Conservation (phyloP, 1,140 invertebrate species). For the Procambarus virginalis region DNA sequence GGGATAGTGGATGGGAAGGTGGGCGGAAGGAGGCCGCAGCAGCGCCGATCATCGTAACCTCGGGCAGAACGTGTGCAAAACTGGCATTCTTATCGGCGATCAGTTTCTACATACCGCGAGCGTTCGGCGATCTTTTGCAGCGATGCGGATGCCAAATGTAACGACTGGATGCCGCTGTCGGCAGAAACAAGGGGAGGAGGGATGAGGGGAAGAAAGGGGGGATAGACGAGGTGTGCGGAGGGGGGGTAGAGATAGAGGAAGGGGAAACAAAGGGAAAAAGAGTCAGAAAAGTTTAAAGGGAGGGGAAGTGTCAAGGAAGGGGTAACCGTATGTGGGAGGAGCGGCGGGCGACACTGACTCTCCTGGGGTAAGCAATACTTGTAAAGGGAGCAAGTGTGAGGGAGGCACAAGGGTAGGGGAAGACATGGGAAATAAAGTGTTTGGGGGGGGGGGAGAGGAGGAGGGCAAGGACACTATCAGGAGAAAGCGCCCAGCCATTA, state of each 20-base stretch:
- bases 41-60: conserved; percentile 16
- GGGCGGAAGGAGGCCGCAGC: neutral
- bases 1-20: neutral
- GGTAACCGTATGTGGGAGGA: no score
- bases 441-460: neutral
- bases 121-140: conserved; percentile 32
- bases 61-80: conserved; percentile 46
- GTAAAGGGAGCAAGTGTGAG: neutral
- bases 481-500: no score
- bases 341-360: no score
- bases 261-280: neutral
- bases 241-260: neutral
- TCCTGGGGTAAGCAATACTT: no score
- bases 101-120: conserved; percentile 55
- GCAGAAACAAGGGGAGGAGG: neutral
- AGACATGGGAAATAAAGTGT: no score
- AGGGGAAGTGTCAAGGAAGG: no score
- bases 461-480: neutral
- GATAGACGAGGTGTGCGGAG: neutral
- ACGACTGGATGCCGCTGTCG: neutral
- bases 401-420: neutral
- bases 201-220: neutral
- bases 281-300: neutral
- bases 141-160: conserved; percentile 32
- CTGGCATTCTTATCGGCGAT: conserved; percentile 54